Base-by-base conservation (phyloP, 2,797 vertebrate species). In the Bradypus variegatus region DNA sequence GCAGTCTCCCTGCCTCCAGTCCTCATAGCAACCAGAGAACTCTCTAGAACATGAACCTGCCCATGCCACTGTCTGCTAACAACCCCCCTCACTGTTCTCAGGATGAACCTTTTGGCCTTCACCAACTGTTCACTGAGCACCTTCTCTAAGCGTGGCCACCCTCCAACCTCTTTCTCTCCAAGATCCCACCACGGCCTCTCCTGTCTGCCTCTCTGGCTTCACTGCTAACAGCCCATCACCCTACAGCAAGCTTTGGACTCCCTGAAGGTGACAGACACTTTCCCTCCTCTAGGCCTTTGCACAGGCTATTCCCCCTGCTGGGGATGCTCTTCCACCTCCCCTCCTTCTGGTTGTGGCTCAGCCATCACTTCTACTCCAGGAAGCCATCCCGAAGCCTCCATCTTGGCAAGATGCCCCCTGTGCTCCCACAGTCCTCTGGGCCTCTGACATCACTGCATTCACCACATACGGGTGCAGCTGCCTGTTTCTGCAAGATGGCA, bases 71-170 rank as follows among this genome's bases (percentile, higher is more conserved):
- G 2, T 7, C 33, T 48, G 33, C 58, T 55, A 33, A 14, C 65
- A 38, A 36, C 53, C n/a, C 1, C 58, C 36, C 48, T 65, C 38
- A 2, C n/a, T 6, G 25, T 55, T 48, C 82, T 82, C 11, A 21
- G 27, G 19, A 14, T 8, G 41, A 48, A 15, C 3, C 65, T 60
- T 29, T 8, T n/a, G 2, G 1, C 36, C 12, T 7, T 19, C 21
- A 23, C 0, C 0, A 23, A 70, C 4, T 14, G 11, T 29, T 72
- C 64, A n/a, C 55, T 0, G 29, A 67, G 2, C 3, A 19, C 60
- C 18, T 78, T 31, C 58, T 81, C 33, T 18, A 67, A 33, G 83
- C 25, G 4, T 1, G 60, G 93, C 38, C 67, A 16, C 81, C 16
- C 11, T 6, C 53, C 15, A 45, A 70, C 55, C 19, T 67, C 72